A percentile compares a stretch with the other conserved stretches of the same genome.
These are phyloP conservation scores for Zaprionus lachaisei DNA, from an alignment of 1,140 invertebrate species.

Conservation along the genomic window DNA sequence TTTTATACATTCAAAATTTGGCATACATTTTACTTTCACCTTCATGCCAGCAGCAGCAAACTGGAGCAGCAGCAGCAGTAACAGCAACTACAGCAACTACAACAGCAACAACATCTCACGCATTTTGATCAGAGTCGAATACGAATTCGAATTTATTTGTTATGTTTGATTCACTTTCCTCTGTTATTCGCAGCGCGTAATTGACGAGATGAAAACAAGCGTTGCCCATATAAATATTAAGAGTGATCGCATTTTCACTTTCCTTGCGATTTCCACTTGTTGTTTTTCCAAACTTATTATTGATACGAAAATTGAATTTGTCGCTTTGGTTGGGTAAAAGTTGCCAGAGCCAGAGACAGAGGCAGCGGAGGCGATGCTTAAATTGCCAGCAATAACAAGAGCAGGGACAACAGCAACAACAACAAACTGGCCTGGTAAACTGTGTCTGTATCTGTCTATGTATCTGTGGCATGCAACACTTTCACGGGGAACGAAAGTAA, in stretches of 20 bases:
- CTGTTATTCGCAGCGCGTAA: conserved; percentile 64
- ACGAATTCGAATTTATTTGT: conserved; percentile 21
- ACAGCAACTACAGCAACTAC: background rate
- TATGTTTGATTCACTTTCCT: conserved; percentile 66
- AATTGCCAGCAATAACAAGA: conserved; percentile 26
- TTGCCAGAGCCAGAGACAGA: conserved; percentile 25
- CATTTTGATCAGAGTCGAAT: conserved; percentile 64
- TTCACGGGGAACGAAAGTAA: conserved; percentile 81
- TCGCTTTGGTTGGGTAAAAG: conserved; percentile 43
- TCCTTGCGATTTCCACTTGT: conserved; percentile 62
- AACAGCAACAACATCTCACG: background rate
- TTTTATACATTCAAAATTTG: conserved; percentile 45
- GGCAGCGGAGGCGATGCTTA: conserved; percentile 21
- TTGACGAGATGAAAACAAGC: conserved; percentile 8
- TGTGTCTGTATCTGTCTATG: conserved; percentile 13
- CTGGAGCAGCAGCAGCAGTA: background rate
- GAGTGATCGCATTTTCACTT: conserved; percentile 65
- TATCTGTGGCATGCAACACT: conserved; percentile 65
- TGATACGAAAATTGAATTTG: conserved; percentile 65
- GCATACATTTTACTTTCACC: conserved; percentile 73
- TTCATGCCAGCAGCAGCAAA: conserved; percentile 28
- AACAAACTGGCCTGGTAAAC: conserved; percentile 20
- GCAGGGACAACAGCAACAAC: background rate
- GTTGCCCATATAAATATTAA: conserved; percentile 30
- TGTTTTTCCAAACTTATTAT: conserved; percentile 51